A percentile compares a stretch with the other conserved stretches of the same genome.
These are phyloP conservation scores for Promerops cafer DNA, from an alignment of 2,113 vertebrate species.

Conservation along the genomic window DNA sequence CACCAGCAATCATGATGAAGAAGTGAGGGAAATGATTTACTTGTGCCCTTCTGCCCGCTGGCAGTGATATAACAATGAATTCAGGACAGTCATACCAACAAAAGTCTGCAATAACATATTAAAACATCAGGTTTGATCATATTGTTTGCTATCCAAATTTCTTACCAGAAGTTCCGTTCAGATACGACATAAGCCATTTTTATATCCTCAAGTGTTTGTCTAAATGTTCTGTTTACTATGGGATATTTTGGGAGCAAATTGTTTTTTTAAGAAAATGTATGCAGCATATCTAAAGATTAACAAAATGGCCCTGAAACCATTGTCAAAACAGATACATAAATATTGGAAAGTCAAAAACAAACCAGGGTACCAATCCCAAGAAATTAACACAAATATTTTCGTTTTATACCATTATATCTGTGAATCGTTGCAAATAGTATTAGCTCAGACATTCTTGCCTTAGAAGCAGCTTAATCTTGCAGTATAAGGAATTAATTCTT, in stretches of 20 bases:
- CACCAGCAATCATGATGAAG: not conserved
- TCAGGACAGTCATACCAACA: not conserved
- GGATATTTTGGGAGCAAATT: not conserved
- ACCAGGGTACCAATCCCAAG: not conserved
- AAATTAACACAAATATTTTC: not conserved
- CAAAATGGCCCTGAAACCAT: not conserved
- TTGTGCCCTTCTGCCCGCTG: not conserved
- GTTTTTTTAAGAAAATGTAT: not conserved
- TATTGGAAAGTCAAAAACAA: not conserved
- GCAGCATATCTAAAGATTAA: not conserved
- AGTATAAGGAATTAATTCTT: too few species aligned
- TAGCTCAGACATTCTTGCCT: not conserved
- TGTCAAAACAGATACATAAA: not conserved
- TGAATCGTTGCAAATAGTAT: not conserved
- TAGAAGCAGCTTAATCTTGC: too few species aligned
- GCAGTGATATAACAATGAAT: not conserved
- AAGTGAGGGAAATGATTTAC: conserved; percentile 17
- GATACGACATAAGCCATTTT: not conserved
- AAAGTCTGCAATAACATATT: not conserved
- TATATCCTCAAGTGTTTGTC: not conserved
- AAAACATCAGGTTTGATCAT: not conserved
- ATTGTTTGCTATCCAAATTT: not conserved
- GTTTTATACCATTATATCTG: not conserved
- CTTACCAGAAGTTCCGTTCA: not conserved
- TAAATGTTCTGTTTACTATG: not conserved